Percentiles rank a stretch among this genome's conserved stretches.
These are phyloP conservation scores for Mactra quadrangularis DNA, from an alignment of 1,140 invertebrate genomes.

Conservation along the genomic window DNA sequence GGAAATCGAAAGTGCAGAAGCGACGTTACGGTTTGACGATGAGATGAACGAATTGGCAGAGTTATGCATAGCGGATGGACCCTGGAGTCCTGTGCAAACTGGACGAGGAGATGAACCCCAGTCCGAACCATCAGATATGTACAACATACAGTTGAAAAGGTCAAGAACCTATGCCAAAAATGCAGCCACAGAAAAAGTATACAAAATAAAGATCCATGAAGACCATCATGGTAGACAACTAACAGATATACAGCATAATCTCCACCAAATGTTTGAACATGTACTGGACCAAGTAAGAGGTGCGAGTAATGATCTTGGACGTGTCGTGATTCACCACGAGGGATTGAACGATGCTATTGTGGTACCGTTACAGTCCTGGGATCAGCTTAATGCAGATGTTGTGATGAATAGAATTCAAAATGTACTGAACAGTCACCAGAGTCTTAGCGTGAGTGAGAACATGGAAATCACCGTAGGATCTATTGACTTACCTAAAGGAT, in stretches of 20 bases:
- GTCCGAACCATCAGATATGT: neutral
- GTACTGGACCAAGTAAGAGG: constrained; percentile 8
- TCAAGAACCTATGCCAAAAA: neutral
- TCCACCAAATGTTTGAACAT: constrained; percentile 21
- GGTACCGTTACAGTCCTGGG: constrained; percentile 11
- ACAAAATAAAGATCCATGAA: constrained; percentile 28
- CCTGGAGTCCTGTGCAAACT: neutral
- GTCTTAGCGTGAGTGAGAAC: neutral
- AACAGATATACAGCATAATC: constrained; percentile 1
- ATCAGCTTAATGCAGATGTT: constrained; percentile 13
- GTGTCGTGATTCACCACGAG: constrained; percentile 8
- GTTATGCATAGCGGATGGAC: neutral
- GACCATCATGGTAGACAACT: neutral
- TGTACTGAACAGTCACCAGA: constrained; percentile 29
- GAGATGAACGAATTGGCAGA: neutral
- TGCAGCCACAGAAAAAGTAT: constrained; percentile 15
- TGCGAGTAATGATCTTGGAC: neutral
- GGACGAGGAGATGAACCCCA: constrained; percentile 2
- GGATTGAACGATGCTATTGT: constrained; percentile 21
- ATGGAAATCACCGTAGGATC: neutral
- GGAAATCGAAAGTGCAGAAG: neutral
- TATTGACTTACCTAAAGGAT: constrained; percentile 24
- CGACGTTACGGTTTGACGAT: neutral
- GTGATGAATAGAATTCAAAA: constrained; percentile 20
- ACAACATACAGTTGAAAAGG: neutral